These are phyloP conservation scores for Gymnocheta viridis DNA, from an alignment of 2,888 invertebrate species.

Conservation along the genomic window DNA sequence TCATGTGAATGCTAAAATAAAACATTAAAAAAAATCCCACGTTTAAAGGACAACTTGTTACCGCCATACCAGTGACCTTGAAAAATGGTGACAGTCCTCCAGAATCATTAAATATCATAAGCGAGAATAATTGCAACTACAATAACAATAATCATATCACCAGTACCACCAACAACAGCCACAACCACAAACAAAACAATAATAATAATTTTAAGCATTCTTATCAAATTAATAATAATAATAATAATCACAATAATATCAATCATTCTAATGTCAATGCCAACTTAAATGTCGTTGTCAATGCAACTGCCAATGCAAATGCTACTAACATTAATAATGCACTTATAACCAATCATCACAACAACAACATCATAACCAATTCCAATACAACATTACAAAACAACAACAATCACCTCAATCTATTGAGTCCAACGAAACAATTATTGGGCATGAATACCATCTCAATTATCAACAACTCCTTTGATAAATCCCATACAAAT, in stretches of 20 bases:
- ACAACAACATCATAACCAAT: slow-evolving; percentile 61
- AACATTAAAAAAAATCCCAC: slow-evolving; percentile 7
- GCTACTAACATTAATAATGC: slow-evolving; percentile 73
- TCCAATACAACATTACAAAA: slow-evolving; percentile 59
- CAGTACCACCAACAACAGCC: slow-evolving; percentile 46
- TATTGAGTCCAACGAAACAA: slow-evolving; percentile 77
- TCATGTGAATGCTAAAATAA: slow-evolving; percentile 57
- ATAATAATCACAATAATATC: slow-evolving; percentile 5
- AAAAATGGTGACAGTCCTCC: slow-evolving; percentile 81
- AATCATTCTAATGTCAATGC: slow-evolving; percentile 64
- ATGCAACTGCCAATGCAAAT: slow-evolving; percentile 65
- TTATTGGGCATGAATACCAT: slow-evolving; percentile 77
- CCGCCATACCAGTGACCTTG: slow-evolving; percentile 81
- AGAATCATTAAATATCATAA: slow-evolving; percentile 77
- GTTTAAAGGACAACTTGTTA: slow-evolving; percentile 79
- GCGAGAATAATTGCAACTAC: slow-evolving; percentile 69
- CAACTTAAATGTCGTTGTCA: slow-evolving; percentile 62
- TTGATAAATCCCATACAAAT: slow-evolving; percentile 74
- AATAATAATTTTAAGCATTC: slow-evolving; percentile 49
- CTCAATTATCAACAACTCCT: slow-evolving; percentile 78
- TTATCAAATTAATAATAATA: slow-evolving; percentile 53
- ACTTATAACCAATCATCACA: slow-evolving; percentile 64
- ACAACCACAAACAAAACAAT: slow-evolving; percentile 46
- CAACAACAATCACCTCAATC: slow-evolving; percentile 74
- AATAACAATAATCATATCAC: slow-evolving; percentile 68